A percentile compares a stretch with the other conserved stretches of the same genome.
Evolutionary conservation across 64 coral and sea anemone genomes (phyloP).

Genomic region (Dendrophyllia cribrosa): DNA sequence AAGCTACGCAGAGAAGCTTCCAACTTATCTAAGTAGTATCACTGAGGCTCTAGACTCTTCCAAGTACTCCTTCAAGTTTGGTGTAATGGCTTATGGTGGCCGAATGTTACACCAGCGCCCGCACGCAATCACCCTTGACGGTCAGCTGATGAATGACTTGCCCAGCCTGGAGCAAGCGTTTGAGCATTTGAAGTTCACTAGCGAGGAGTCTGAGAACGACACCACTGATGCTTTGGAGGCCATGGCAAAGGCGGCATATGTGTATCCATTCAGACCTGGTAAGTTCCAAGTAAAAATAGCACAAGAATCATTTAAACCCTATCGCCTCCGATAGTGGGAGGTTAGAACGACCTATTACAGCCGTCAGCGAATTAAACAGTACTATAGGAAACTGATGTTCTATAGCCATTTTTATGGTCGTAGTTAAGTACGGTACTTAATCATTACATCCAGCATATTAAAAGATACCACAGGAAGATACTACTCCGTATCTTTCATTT

Average conservation of each 20-base stretch:
- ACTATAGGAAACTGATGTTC: too few species aligned
- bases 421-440: too few species aligned
- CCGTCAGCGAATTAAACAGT: too few species aligned
- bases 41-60: background rate
- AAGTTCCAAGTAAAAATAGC: background rate
- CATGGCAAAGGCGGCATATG: conserved; percentile 54
- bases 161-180: conserved; percentile 45
- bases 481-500: too few species aligned
- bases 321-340: too few species aligned
- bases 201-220: conserved; percentile 58
- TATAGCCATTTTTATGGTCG: too few species aligned
- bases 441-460: too few species aligned
- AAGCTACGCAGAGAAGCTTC: conserved; percentile 52
- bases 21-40: conserved; percentile 44
- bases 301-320: too few species aligned
- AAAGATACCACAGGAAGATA: too few species aligned
- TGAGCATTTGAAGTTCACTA: conserved; percentile 76
- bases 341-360: too few species aligned
- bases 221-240: conserved; percentile 75
- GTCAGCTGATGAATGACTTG: conserved; percentile 72
- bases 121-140: conserved; percentile 82
- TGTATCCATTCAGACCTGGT: conserved; percentile 81
- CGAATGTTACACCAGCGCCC: conserved; percentile 56
- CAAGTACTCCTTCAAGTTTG: conserved; percentile 80
- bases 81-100: conserved; percentile 86